Evolutionary conservation across 2,888 invertebrate genomes (phyloP), one percentile per base, ranked within the genome.

Genomic region (Amblyjoppa fuscipennis): DNA sequence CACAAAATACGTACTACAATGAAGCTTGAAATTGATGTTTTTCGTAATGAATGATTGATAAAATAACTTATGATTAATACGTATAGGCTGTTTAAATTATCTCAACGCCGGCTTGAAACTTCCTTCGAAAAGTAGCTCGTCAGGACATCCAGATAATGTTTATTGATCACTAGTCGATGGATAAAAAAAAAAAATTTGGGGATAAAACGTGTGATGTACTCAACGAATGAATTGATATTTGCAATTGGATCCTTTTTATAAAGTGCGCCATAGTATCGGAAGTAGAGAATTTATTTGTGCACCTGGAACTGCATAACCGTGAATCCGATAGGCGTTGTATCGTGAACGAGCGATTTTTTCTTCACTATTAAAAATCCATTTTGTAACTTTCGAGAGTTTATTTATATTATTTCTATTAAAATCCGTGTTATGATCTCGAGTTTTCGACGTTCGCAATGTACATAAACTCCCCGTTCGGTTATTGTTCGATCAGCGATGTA

Each of bases 1-100:
- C 89, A 20, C 86, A 86, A 20, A 85, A 86, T 81, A 45, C 79
- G 84, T 91, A 90, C 68, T 92, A 90, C 77, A 90, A 90, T 73
- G 90, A 92, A 81, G 90, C 91, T 79, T 93, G 87, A 90, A 64
- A 77, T 71, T 56, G 7, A 73, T 71, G 45, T 83, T 74, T 83
- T 74, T 69, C 68, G 51, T 45, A 64, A 51, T 38, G 51, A 41
- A 31, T n/a, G 51, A 61, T 64, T 20, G n/a, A 49, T 9, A 25
- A 9, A 82, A 59, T 51, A 70, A 13, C 20, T 49, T 13, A 61
- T 28, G 6, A 61, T 53, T 66, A 71, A 56, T 75, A 64, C 7
- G 49, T 69, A 64, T 78, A 61, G 38, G 53, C 45, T 68, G 51
- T 41, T 56, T 56, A 1, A 74, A 81, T 45, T n/a, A 13, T 78